These are phyloP conservation scores for Hipposideros armiger DNA, from an alignment of 2,113 vertebrate genomes.

Conservation along the genomic window DNA sequence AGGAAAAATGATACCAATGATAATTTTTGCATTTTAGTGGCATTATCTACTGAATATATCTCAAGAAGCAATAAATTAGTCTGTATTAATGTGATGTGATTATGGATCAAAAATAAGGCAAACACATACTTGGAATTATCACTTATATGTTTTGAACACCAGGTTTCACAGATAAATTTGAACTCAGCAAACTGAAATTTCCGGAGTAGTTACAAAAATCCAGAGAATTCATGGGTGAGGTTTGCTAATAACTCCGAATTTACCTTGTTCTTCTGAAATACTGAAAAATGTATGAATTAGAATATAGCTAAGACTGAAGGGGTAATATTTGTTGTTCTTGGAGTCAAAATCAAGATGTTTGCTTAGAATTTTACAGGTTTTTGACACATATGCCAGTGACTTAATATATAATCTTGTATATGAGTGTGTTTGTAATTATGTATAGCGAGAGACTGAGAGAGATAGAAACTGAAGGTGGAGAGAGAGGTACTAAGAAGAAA, in stretches of 20 bases:
- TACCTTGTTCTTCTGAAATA: neutral
- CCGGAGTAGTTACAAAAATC: neutral
- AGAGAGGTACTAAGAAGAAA: neutral
- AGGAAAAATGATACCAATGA: neutral
- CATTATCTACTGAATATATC: neutral
- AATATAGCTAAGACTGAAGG: neutral
- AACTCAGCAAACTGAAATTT: neutral
- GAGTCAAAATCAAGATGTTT: neutral
- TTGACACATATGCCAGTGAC: neutral
- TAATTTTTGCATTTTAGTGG: neutral
- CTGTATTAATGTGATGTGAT: neutral
- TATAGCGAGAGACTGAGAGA: neutral
- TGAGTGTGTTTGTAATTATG: neutral
- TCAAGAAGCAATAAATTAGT: slow-evolving; percentile 7
- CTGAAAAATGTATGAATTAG: neutral
- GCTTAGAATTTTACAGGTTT: neutral
- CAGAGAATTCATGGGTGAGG: neutral
- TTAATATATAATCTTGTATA: neutral
- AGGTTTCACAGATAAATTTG: neutral
- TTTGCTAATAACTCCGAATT: neutral
- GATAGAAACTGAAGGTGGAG: neutral
- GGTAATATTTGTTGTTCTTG: neutral
- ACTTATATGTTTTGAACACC: neutral
- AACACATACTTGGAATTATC: neutral
- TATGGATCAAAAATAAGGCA: neutral